Conservation (phyloP, 2,113 vertebrate genomes). For the Sturnus vulgaris region DNA sequence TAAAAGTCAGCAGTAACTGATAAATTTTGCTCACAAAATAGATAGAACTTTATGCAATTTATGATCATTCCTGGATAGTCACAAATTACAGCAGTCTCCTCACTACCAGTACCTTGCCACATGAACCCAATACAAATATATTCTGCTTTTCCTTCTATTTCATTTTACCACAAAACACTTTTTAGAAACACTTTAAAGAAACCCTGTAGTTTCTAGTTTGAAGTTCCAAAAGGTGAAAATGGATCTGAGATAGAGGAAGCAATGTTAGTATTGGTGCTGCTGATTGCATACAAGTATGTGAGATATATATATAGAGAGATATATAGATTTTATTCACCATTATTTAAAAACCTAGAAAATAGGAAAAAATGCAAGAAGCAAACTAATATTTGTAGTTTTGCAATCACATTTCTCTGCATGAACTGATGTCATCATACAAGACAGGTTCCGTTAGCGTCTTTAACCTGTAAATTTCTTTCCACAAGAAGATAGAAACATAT, state of each 20-base stretch:
- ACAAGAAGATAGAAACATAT: neutral
- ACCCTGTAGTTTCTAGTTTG: neutral
- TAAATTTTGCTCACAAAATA: neutral
- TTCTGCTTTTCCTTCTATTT: neutral
- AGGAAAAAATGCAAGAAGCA: neutral
- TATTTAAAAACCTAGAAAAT: neutral
- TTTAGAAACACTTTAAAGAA: neutral
- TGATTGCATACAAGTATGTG: neutral
- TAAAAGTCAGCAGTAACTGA: neutral
- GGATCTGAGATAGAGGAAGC: neutral
- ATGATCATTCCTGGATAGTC: neutral
- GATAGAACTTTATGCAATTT: neutral
- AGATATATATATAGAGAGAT: neutral
- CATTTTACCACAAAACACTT: neutral
- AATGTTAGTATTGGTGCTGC: neutral
- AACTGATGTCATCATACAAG: neutral
- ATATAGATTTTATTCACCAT: neutral
- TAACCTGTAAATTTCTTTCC: neutral
- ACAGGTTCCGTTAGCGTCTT: neutral
- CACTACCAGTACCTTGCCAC: neutral
- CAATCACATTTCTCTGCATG: neutral
- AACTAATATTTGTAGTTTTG: neutral
- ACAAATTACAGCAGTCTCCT: neutral
- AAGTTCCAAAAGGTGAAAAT: neutral
- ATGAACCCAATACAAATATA: neutral